Base-by-base conservation (phyloP, 2,797 vertebrate genomes). In the Capromys pilorides region DNA sequence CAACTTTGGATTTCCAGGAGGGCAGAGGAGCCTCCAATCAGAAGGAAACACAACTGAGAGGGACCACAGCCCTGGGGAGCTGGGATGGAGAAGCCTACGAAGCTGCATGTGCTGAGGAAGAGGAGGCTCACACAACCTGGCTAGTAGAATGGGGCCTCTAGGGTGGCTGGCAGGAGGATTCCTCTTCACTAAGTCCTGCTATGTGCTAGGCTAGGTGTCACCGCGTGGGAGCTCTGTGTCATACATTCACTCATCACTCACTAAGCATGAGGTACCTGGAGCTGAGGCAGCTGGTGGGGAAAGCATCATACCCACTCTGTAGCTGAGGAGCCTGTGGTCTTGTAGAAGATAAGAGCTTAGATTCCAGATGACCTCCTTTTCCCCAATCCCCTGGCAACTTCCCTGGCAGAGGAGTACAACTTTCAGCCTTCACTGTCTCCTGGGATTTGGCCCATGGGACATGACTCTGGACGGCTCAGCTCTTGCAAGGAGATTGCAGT, bases 181-280 rank as follows among this genome's bases (percentile, higher is more conserved):
- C 19, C 12, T 41, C 36, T 82, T 80, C 22, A n/a, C 4, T 10
- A 45, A 51, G 41, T 22, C 59, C 49, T 19, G 6, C 28, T 21
- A 6, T 16, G 21, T 1, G 2, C 36, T 21, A 4, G 28, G 19
- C 54, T 36, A 13, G 1, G 2, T 31, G 66, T 21, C 2, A 0
- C 24, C 2, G 41, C 3, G 33, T 19, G 19, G 59, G 14, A 77
- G 16, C 45, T 9, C 21, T 4, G 14, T 4, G 2, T 39, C 10
- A 5, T 19, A 28, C 8, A 12, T 59, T 62, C 39, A 31, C 26
- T 66, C n/a, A n/a, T 24, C n/a, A 19, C 66, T 67, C 39, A 19
- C 57, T 54, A 51, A 75, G 39, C 71, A 26, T 45, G 73, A 6
- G 22, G 83, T 33, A 24, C 49, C 59, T 49, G 62, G 36, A 24